Conservation (phyloP, 2,888 invertebrate genomes). For the Ornithoptera priamus region DNA sequence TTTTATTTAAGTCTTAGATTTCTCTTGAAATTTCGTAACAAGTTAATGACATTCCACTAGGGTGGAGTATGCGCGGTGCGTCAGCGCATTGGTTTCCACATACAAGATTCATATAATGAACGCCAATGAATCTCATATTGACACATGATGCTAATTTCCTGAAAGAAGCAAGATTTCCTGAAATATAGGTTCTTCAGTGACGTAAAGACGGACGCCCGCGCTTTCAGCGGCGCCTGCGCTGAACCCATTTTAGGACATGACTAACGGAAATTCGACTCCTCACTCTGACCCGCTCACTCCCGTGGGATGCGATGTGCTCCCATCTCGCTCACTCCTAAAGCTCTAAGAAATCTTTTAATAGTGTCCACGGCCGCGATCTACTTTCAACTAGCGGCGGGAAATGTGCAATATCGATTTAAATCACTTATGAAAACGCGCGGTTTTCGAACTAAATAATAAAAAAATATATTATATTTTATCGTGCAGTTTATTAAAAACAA, state of each 20-base stretch:
- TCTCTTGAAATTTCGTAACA: not conserved
- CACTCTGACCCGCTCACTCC: conserved; percentile 75
- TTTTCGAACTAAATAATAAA: conserved; percentile 34
- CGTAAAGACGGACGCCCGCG: conserved; percentile 78
- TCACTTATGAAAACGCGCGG: conserved; percentile 53
- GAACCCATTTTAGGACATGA: conserved; percentile 87
- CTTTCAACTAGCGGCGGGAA: conserved; percentile 78
- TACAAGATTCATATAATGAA: conserved; percentile 41
- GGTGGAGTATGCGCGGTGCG: conserved; percentile 62
- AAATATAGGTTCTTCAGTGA: conserved; percentile 77
- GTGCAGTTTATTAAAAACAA: not conserved
- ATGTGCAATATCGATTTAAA: conserved; percentile 57
- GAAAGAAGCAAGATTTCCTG: conserved; percentile 63
- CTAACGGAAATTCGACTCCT: conserved; percentile 84
- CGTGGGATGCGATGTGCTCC: conserved; percentile 61
- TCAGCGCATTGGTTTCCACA: conserved; percentile 64
- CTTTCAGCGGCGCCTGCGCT: conserved; percentile 80
- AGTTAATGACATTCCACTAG: conserved; percentile 62
- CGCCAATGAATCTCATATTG: conserved; percentile 61
- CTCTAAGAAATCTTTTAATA: conserved; percentile 81
- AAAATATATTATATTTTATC: not conserved
- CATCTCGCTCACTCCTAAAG: conserved; percentile 76
- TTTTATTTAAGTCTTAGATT: not conserved
- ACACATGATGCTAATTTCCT: conserved; percentile 39
- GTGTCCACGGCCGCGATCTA: conserved; percentile 81